Percentiles rank a stretch among this genome's conserved stretches.
These are phyloP conservation scores for Micrastur ruficollis DNA, from an alignment of 2,797 vertebrate species.

Conservation along the genomic window DNA sequence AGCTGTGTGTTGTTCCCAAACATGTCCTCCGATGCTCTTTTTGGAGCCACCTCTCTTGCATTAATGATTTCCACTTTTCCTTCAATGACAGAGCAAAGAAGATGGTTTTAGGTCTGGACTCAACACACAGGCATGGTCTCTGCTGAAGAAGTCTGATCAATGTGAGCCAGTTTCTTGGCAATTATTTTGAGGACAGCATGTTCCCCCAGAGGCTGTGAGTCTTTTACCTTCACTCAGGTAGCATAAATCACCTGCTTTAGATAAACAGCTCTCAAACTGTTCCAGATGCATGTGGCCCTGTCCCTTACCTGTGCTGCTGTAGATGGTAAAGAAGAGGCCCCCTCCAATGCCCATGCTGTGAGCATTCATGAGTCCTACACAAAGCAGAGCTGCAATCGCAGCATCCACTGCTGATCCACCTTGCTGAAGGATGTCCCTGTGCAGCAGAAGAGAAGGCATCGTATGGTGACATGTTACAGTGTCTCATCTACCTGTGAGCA, in stretches of 20 bases:
- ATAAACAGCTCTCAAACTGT: not conserved
- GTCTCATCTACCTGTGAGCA: not conserved
- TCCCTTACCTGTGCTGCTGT: constrained; percentile 81
- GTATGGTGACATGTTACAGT: not conserved
- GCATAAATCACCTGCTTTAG: not conserved
- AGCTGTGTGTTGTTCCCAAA: constrained; percentile 82
- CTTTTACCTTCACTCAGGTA: not conserved
- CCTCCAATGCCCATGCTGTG: constrained; percentile 96
- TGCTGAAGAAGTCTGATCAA: not conserved
- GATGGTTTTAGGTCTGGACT: not conserved
- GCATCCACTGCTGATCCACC: constrained; percentile 90
- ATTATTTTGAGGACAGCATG: not conserved
- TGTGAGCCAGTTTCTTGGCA: not conserved
- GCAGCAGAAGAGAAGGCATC: not conserved
- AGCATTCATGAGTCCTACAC: constrained; percentile 87
- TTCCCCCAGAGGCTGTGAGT: not conserved
- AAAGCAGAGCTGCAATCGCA: constrained; percentile 87
- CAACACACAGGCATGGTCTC: not conserved
- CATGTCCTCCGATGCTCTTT: constrained; percentile 77
- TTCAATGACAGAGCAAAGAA: constrained; percentile 48
- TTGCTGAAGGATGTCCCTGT: constrained; percentile 83
- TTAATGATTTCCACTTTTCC: constrained; percentile 86
- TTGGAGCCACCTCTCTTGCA: constrained; percentile 88
- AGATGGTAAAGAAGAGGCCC: constrained; percentile 89
- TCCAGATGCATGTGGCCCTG: not conserved